phyloP scores from a whole-genome alignment of 2,888 invertebrate species.

The Dryobotodes eremita region DNA sequence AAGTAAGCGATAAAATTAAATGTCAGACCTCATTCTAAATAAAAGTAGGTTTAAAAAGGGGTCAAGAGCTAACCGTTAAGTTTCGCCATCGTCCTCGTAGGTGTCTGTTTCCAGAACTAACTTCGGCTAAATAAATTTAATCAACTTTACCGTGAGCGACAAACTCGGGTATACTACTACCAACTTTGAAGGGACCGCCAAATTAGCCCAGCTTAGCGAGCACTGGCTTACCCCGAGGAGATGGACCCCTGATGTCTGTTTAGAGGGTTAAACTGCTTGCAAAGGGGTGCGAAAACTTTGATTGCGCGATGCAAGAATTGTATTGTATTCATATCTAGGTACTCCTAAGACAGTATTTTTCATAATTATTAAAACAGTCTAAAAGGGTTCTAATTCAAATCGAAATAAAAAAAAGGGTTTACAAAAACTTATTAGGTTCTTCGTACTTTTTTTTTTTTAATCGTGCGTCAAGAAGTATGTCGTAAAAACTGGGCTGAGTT shows the following conservation, averaged over 20 bases:
- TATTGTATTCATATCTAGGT: not conserved
- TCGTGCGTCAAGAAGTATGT: not conserved
- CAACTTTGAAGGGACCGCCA: conserved; percentile 25
- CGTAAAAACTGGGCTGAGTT: not conserved
- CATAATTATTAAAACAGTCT: not conserved
- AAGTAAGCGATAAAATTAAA: not conserved
- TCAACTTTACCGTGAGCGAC: conserved; percentile 8
- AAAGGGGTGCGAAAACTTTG: conserved; percentile 13
- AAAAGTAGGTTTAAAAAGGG: not conserved
- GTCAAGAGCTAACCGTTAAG: conserved; percentile 18
- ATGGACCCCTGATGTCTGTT: conserved; percentile 2
- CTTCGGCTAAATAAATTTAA: not conserved
- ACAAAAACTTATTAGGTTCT: not conserved
- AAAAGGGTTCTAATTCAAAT: not conserved
- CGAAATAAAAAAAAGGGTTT: not conserved
- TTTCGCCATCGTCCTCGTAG: conserved; percentile 2
- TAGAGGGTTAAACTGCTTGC: not conserved
- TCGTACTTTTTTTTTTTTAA: not conserved
- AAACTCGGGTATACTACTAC: not conserved
- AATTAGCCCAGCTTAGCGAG: conserved; percentile 31
- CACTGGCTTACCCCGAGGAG: conserved; percentile 35
- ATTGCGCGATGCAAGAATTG: conserved; percentile 17
- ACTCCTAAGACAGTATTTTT: not conserved
- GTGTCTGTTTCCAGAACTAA: conserved; percentile 5
- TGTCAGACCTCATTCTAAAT: too few species aligned